Evolutionary conservation across 2,797 vertebrate genomes (phyloP).

Genomic region (Caiman crocodilus): DNA sequence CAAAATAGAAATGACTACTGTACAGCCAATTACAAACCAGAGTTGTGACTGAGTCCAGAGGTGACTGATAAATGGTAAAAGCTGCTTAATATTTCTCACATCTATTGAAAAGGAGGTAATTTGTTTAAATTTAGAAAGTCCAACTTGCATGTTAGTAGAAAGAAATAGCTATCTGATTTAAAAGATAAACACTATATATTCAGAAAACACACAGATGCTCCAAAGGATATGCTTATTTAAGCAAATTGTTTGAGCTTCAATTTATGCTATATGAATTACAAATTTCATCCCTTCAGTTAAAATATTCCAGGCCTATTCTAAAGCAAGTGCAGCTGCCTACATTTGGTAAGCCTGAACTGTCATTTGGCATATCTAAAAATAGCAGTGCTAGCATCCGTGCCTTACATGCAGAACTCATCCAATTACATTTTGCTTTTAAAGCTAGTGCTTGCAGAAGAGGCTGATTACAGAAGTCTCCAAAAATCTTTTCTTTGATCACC

Average conservation of each 20-base stretch:
- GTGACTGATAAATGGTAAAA: not conserved
- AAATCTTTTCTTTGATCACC: slow-evolving; percentile 9
- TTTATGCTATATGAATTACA: not conserved
- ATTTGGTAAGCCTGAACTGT: slow-evolving; percentile 87
- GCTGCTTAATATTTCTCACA: not conserved
- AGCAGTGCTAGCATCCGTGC: slow-evolving; percentile 79
- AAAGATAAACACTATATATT: not conserved
- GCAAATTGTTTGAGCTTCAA: not conserved
- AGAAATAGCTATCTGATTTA: not conserved
- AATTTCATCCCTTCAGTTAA: slow-evolving; percentile 27
- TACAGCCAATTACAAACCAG: not conserved
- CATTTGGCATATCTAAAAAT: slow-evolving; percentile 90
- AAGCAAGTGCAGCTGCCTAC: slow-evolving; percentile 83
- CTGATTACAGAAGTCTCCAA: not conserved
- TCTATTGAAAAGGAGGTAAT: not conserved
- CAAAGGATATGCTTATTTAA: not conserved
- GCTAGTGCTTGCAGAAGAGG: slow-evolving; percentile 25
- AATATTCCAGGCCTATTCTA: slow-evolving; percentile 31
- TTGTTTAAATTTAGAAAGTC: not conserved
- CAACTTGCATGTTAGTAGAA: not conserved
- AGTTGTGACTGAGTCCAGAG: not conserved
- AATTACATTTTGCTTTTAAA: slow-evolving; percentile 73
- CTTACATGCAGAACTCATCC: slow-evolving; percentile 79
- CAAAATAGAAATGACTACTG: not conserved
- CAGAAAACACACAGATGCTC: not conserved